A percentile compares a stretch with the other conserved stretches of the same genome.
These are phyloP conservation scores for Nephrotoma appendiculata DNA, from an alignment of 2,888 invertebrate species.

Conservation along the genomic window DNA sequence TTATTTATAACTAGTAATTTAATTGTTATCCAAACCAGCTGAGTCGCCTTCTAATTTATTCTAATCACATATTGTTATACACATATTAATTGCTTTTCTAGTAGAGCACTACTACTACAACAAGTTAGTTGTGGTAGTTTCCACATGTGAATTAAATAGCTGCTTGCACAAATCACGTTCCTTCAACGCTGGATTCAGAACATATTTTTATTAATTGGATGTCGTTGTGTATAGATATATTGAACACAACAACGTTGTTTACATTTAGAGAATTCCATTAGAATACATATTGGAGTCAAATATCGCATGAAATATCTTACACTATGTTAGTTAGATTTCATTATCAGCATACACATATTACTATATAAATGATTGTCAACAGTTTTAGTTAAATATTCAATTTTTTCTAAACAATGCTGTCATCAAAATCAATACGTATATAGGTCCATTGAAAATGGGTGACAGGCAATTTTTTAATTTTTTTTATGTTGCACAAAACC, in stretches of 20 bases:
- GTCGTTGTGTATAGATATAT: not conserved
- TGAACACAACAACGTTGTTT: not conserved
- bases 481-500: not conserved
- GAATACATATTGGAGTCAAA: not conserved
- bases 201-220: not conserved
- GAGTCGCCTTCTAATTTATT: not conserved
- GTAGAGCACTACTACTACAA: not conserved
- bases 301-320: not conserved
- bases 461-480: not conserved
- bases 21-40: not conserved
- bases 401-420: not conserved
- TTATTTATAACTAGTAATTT: too few species aligned
- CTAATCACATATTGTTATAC: too few species aligned
- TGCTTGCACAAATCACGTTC: not conserved
- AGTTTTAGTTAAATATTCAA: not conserved
- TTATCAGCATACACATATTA: not conserved
- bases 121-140: too few species aligned
- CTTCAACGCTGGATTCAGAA: not conserved
- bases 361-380: not conserved
- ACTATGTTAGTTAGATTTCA: not conserved
- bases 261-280: not conserved
- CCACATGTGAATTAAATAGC: too few species aligned
- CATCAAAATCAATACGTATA: not conserved
- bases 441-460: not conserved
- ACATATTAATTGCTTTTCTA: not conserved